Evolutionary conservation across 2,888 invertebrate genomes (phyloP).

Genomic region (Crossocerus cetratus): DNA sequence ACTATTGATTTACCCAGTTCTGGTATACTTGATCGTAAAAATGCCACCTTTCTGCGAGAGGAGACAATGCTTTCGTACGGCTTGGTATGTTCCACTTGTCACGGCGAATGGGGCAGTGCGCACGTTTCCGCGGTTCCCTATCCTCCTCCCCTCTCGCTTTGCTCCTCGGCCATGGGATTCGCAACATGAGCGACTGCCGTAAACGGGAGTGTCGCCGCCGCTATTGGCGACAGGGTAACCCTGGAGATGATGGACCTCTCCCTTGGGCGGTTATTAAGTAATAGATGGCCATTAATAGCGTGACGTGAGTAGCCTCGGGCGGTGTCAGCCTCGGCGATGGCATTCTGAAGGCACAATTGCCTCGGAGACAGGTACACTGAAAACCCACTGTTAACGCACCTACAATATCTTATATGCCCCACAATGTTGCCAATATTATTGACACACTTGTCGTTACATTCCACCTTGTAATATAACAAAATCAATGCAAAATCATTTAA

Average conservation of each 20-base stretch:
- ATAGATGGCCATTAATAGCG: constrained; percentile 61
- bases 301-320: constrained; percentile 45
- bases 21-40: not conserved
- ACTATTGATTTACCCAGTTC: not conserved
- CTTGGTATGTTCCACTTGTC: too few relatives aligned
- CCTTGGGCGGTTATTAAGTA: constrained; percentile 52
- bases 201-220: not conserved
- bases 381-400: not conserved
- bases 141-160: not conserved
- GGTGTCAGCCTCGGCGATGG: not conserved
- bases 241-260: constrained; percentile 40
- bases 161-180: constrained; percentile 9
- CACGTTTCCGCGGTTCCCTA: not conserved
- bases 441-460: too few relatives aligned
- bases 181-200: constrained; percentile 13
- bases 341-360: not conserved
- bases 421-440: too few relatives aligned
- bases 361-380: constrained; percentile 1
- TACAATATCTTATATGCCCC: not conserved
- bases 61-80: too few relatives aligned
- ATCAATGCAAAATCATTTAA: too few relatives aligned
- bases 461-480: too few relatives aligned
- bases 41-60: not conserved
- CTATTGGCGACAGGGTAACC: constrained; percentile 7
- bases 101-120: too few relatives aligned